A percentile compares a stretch with the other conserved stretches of the same genome.
phyloP scores from a whole-genome alignment of 2,113 vertebrate species.

The Nyctibius bracteatus region DNA sequence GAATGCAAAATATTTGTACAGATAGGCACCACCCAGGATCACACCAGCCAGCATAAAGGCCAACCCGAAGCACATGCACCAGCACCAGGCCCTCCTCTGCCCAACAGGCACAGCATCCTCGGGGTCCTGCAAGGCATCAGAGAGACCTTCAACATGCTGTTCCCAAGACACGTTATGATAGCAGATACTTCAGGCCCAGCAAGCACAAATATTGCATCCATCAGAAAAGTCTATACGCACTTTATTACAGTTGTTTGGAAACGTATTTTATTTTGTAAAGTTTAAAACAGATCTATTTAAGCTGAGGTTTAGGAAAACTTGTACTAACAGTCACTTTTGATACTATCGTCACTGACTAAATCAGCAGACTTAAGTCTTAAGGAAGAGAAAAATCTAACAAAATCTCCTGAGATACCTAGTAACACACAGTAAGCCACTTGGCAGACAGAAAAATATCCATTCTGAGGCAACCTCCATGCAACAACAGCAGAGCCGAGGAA shows the following conservation, averaged over 20 bases:
- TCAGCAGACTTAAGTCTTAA: neutral
- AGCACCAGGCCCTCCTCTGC: conserved; percentile 90
- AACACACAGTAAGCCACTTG: neutral
- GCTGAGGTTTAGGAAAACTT: neutral
- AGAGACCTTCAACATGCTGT: neutral
- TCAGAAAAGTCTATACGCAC: fast-evolving
- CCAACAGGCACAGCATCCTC: conserved; percentile 78
- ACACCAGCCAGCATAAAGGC: conserved; percentile 92
- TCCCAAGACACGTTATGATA: neutral
- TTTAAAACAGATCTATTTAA: neutral
- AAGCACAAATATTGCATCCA: neutral
- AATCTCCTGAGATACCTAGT: neutral
- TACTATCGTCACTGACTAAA: neutral
- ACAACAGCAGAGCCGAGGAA: neutral
- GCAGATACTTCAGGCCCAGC: neutral
- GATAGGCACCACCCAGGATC: conserved; percentile 90
- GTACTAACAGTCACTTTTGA: neutral
- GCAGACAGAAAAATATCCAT: neutral
- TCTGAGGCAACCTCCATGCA: neutral
- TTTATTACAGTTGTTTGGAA: neutral
- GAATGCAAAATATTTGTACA: conserved; percentile 86
- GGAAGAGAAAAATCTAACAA: neutral
- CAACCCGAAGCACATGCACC: conserved; percentile 94
- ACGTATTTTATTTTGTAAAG: neutral
- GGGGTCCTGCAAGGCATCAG: conserved; percentile 75